A percentile compares a stretch with the other conserved stretches of the same genome.
Conservation (phyloP, 2,113 vertebrate species). For the Leucopsar rothschildi region DNA sequence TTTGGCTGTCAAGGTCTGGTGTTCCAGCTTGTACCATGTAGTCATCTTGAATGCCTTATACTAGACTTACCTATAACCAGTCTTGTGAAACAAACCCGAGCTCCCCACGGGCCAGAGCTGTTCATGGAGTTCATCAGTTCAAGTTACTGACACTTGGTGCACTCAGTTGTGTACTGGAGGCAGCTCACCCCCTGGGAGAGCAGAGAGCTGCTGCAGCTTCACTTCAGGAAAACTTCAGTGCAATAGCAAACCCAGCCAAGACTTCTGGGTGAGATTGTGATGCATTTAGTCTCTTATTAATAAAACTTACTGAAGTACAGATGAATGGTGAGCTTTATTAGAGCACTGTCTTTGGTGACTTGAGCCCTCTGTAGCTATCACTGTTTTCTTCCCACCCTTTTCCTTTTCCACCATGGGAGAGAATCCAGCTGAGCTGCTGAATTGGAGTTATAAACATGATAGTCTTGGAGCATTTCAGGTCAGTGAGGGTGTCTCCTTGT, state of each 20-base stretch:
- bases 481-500: not conserved
- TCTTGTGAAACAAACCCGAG: rapidly evolving
- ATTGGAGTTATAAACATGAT: not conserved
- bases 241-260: not conserved
- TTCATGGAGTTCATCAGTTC: too few relatives aligned
- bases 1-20: not conserved
- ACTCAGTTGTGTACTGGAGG: not conserved
- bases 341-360: not conserved
- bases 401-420: not conserved
- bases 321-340: not conserved
- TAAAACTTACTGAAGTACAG: not conserved
- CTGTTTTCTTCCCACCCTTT: not conserved
- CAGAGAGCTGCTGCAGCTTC: not conserved
- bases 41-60: not conserved
- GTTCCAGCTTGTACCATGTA: not conserved
- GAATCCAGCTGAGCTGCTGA: not conserved
- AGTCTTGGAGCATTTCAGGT: not conserved
- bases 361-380: not conserved
- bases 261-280: not conserved
- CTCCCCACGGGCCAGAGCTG: not conserved
- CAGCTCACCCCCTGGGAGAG: not conserved
- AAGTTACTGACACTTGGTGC: rapidly evolving
- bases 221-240: not conserved
- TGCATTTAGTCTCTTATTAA: not conserved
- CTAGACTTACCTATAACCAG: not conserved